These are phyloP conservation scores for Gymnoscopelus microlampas DNA, from an alignment of 2,797 vertebrate genomes.

Conservation along the genomic window DNA sequence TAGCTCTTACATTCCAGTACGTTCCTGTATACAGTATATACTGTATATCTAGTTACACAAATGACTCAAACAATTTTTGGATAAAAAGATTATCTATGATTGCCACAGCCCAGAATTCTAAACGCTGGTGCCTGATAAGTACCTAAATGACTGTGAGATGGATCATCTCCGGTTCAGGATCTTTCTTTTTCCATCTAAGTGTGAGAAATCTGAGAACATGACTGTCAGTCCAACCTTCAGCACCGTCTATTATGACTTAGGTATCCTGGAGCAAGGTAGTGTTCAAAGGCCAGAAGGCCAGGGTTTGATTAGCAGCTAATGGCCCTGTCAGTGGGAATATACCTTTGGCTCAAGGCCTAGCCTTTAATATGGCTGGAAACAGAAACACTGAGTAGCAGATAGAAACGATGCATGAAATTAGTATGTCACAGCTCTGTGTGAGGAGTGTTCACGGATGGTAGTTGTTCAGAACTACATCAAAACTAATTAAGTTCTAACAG, in stretches of 20 bases:
- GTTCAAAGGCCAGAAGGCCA: constrained; percentile 75
- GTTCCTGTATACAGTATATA: too few relatives aligned
- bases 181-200: constrained; percentile 78
- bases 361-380: constrained; percentile 51
- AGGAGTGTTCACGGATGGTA: constrained; percentile 11
- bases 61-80: constrained; percentile 49
- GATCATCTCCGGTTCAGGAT: constrained; percentile 77
- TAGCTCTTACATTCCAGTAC: constrained; percentile 1
- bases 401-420: not conserved
- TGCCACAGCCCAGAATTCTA: constrained; percentile 43
- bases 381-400: constrained; percentile 10
- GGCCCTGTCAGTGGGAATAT: constrained; percentile 60
- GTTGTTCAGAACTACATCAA: too few relatives aligned
- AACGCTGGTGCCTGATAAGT: constrained; percentile 27
- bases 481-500: too few relatives aligned
- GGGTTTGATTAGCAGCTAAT: constrained; percentile 64
- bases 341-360: constrained; percentile 41
- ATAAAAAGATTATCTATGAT: constrained; percentile 35
- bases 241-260: constrained; percentile 75
- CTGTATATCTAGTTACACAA: constrained; percentile 35
- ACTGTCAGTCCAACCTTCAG: constrained; percentile 85
- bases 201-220: constrained; percentile 74
- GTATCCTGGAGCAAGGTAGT: constrained; percentile 61
- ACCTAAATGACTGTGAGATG: constrained; percentile 41
- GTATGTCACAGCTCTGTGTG: constrained; percentile 65